A percentile compares a stretch with the other conserved stretches of the same genome.
Conservation (phyloP, 2,113 vertebrate species). For the Caloenas nicobarica region DNA sequence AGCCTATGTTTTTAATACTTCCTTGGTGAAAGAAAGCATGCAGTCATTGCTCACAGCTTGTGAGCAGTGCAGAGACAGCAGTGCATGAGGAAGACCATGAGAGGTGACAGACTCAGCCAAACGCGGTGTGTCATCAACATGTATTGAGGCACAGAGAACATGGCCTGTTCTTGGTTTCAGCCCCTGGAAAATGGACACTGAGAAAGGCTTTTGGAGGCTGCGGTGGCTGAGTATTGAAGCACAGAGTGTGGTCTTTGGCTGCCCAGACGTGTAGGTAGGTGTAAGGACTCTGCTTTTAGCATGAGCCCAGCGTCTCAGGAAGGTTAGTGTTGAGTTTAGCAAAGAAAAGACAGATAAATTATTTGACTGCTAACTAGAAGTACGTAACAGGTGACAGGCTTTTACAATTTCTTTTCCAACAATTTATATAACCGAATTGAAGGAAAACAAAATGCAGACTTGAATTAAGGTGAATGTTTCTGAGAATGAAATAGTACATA, state of each 20-base stretch:
- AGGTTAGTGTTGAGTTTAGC: not conserved
- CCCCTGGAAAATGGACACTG: not conserved
- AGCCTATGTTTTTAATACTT: not conserved
- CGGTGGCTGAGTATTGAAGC: rapidly evolving
- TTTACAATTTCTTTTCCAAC: not conserved
- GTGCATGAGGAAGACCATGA: not conserved
- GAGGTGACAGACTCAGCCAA: rapidly evolving
- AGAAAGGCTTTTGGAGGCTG: not conserved
- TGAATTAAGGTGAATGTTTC: not conserved
- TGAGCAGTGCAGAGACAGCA: not conserved
- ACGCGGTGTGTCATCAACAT: rapidly evolving
- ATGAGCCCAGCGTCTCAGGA: rapidly evolving
- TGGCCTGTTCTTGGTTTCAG: rapidly evolving
- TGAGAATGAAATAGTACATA: not conserved
- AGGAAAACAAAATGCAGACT: not conserved
- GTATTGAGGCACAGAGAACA: not conserved
- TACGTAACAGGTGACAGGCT: not conserved
- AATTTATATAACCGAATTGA: not conserved
- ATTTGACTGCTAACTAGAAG: not conserved
- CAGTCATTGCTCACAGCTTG: not conserved
- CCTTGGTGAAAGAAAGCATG: not conserved
- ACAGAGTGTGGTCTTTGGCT: not conserved
- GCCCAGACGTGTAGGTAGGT: not conserved
- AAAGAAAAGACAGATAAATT: not conserved
- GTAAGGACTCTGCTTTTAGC: not conserved